Conservation (phyloP, 2,888 invertebrate species). For the Lumbricus terrestris region DNA sequence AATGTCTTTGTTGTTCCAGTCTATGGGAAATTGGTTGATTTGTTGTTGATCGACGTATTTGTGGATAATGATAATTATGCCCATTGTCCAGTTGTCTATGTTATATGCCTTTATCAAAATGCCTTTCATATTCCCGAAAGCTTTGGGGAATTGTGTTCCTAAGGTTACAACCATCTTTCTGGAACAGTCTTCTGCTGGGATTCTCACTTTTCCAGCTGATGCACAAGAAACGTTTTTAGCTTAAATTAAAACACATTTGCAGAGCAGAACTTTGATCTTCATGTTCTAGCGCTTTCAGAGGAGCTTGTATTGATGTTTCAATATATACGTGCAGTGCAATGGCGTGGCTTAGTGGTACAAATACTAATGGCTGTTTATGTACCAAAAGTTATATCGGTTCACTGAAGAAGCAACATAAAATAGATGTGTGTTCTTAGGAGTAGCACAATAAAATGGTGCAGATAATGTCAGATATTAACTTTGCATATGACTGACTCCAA, state of each 20-base stretch:
- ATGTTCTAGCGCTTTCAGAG: not conserved
- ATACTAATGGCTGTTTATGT: no score
- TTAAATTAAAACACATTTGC: not conserved
- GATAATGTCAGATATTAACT: no score
- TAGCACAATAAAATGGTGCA: no score
- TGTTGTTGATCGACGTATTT: not conserved
- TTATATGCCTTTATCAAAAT: not conserved
- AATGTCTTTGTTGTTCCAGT: no score
- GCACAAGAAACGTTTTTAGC: no score
- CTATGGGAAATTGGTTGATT: not conserved
- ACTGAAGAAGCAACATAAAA: no score
- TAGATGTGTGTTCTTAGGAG: no score
- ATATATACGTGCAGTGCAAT: not conserved
- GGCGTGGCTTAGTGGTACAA: no score
- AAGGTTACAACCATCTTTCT: not conserved
- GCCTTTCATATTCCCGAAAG: not conserved
- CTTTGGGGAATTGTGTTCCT: not conserved
- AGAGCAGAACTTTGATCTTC: no score
- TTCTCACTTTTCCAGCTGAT: not conserved
- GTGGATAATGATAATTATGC: not conserved
- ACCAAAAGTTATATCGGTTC: no score
- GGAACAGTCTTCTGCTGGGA: not conserved
- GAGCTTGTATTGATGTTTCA: not conserved
- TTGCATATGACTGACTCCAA: no score
- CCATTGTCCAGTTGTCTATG: not conserved